phyloP scores from a whole-genome alignment of 2,113 vertebrate genomes.

The Odontophorus gujanensis region DNA sequence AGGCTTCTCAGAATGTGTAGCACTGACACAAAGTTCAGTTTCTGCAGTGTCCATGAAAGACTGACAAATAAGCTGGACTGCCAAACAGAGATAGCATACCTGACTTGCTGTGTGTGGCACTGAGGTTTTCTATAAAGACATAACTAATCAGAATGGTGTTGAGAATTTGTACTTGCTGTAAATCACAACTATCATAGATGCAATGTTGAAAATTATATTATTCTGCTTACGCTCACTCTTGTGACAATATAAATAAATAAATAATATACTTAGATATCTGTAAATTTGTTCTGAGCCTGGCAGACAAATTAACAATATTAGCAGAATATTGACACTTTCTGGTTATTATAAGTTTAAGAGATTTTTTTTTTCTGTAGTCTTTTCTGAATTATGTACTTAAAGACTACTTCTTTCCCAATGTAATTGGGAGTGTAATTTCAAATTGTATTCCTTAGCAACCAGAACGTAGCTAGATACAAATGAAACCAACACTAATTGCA shows the following conservation, averaged over 20 bases:
- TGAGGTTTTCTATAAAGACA: not conserved
- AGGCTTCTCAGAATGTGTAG: not conserved
- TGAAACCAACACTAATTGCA: not conserved
- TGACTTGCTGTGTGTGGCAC: not conserved
- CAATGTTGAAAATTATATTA: not conserved
- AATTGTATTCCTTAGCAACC: slow-evolving; percentile 10
- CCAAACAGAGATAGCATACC: not conserved
- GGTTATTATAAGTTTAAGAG: not conserved
- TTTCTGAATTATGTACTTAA: not conserved
- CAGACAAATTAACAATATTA: not conserved
- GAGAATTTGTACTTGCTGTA: not conserved
- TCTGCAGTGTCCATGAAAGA: not conserved
- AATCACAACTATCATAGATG: not conserved
- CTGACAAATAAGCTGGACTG: not conserved
- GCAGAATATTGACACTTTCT: not conserved
- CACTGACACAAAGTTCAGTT: not conserved
- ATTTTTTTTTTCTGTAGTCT: not conserved
- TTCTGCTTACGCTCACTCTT: not conserved
- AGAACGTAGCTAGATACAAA: not conserved
- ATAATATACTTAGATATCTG: not conserved
- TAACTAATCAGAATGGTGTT: not conserved
- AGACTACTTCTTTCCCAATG: not conserved
- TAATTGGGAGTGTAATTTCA: not conserved
- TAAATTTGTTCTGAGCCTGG: not conserved
- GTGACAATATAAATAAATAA: not conserved